Conservation (phyloP, 2,797 vertebrate species). For the Melopsittacus undulatus region DNA sequence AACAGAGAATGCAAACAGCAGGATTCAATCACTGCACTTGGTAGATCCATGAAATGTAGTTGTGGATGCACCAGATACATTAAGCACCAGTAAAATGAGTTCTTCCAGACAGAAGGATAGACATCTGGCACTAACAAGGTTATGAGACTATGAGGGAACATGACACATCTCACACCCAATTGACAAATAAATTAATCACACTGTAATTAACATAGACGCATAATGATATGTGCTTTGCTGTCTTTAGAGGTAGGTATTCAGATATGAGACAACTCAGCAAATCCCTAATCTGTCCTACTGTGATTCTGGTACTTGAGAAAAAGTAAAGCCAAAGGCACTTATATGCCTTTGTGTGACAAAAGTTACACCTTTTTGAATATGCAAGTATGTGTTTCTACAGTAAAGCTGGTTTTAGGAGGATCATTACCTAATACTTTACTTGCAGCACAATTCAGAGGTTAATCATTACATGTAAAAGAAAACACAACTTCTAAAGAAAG, state of each 20-base stretch:
- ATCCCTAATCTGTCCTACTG: not conserved
- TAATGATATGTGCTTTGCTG: not conserved
- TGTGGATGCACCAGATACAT: not conserved
- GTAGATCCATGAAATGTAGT: not conserved
- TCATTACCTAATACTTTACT: not conserved
- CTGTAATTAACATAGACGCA: not conserved
- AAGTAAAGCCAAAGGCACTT: not conserved
- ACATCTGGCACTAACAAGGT: not conserved
- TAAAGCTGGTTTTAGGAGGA: not conserved
- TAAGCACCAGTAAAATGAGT: not conserved
- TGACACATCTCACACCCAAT: not conserved
- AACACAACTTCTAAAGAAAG: not conserved
- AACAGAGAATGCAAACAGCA: conserved; percentile 13
- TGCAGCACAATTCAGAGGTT: not conserved
- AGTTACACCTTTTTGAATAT: not conserved
- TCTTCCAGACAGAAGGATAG: not conserved
- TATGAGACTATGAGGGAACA: not conserved
- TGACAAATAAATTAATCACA: not conserved
- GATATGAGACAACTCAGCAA: not conserved
- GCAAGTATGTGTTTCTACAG: not conserved
- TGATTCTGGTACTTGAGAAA: not conserved
- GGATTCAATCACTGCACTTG: conserved; percentile 28
- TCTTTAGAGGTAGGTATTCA: not conserved
- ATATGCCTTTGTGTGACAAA: not conserved
- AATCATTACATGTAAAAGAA: not conserved